Conservation (phyloP, 2,888 invertebrate species). For the Limnephilus lunatus region DNA sequence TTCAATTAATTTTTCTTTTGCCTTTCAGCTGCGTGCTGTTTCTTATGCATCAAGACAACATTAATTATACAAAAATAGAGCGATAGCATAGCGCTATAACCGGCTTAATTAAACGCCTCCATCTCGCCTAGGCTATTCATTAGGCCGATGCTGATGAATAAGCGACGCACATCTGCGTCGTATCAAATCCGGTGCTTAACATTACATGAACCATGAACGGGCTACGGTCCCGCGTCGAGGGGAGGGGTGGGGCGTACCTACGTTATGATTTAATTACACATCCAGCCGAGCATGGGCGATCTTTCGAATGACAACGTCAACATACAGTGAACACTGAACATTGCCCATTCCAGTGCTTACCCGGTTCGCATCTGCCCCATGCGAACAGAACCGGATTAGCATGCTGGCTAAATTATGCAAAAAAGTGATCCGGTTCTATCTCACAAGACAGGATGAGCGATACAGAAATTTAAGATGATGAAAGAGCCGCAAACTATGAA, state of each 20-base stretch:
- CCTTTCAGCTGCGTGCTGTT: background rate
- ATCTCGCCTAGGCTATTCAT: background rate
- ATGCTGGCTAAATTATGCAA: background rate
- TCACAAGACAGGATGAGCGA: no score
- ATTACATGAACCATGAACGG: background rate
- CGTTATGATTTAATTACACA: conserved; percentile 36
- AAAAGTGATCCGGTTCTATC: no score
- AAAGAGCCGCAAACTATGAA: no score
- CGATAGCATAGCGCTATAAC: background rate
- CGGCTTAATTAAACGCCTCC: background rate
- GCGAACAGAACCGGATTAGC: background rate
- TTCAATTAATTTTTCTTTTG: background rate
- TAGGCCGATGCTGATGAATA: background rate
- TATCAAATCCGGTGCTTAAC: background rate
- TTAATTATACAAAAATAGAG: background rate
- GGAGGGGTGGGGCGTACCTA: background rate
- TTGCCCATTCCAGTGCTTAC: background rate
- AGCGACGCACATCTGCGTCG: background rate
- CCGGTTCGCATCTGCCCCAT: background rate
- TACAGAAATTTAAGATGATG: no score
- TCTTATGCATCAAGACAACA: background rate
- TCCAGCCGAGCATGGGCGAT: conserved; percentile 30
- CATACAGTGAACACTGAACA: conserved; percentile 4
- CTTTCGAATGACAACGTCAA: conserved; percentile 35
- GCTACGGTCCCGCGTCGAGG: background rate